Evolutionary conservation across 1,140 invertebrate species (phyloP), one percentile per base, ranked within the genome.

Genomic region (Drosophila kohkoa): DNA sequence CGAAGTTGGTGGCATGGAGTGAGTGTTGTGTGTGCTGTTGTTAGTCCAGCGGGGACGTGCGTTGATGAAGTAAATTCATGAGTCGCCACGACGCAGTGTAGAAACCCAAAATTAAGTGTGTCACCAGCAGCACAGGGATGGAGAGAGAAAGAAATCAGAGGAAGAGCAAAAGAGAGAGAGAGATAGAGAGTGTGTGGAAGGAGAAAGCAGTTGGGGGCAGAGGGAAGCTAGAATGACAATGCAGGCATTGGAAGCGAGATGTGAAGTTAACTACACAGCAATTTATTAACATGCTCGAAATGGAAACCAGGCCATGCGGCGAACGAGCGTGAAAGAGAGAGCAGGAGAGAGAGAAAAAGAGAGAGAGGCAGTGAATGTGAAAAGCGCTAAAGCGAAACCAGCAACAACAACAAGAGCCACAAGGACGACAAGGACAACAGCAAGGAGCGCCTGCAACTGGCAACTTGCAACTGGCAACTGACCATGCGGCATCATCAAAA

Each of bases 11-110:
- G 6, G 11, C 49, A 30, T 30, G 25, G 49, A 4, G 20, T 6
- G 25, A 51, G 35, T 30, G 51, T n/a, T 11, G 64, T 15, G 5
- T 11, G 64, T 15, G 5, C 28, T 54, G 51, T 54, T 54, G 51
- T 54, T 30, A 30, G 28, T 71, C 43, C 43, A 16, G 60, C 8
- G 20, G 38, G 69, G 60, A 38, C 16, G 28, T 72, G 60, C 65
- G 57, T 66, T 74, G 72, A 64, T 70, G 72, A 70, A 75, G 72
- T 75, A 75, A 75, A 75, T 75, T 75, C 72, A 75, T 75, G 72
- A 75, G 51, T 70, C 58, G 67, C 58, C 60, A 63, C 58, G 49
- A 57, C 72, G 72, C 72, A 59, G 63, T 70, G 72, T 70, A 59
- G 45, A 62, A 41, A 55, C 51, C 66, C 72, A 55, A 75, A 75